Evolutionary conservation across 2,113 vertebrate species (phyloP).

Genomic region (Forbesichthys papilliferus): DNA sequence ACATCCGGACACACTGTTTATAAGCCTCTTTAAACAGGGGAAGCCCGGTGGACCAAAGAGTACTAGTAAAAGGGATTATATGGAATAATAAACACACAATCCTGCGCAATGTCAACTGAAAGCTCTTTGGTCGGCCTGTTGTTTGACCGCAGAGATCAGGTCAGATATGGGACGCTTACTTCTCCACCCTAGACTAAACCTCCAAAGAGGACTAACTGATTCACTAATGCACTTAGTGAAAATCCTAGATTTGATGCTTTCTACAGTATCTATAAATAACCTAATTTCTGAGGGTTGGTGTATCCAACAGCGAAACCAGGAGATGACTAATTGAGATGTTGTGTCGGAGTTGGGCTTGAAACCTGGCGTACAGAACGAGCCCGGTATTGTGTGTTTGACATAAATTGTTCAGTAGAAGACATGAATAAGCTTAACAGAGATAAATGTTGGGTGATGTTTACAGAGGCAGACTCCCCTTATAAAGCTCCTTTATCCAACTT

Average conservation of each 20-base stretch:
- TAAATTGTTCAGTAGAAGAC: constrained; percentile 78
- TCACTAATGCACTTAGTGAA: constrained; percentile 15
- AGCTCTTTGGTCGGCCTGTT: constrained; percentile 24
- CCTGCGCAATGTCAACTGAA: constrained; percentile 31
- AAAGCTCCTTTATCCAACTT: constrained; percentile 82
- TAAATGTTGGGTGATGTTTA: constrained; percentile 84
- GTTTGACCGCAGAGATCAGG: constrained; percentile 30
- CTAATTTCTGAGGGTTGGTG: too few species aligned
- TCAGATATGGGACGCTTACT: constrained; percentile 25
- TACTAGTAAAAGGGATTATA: constrained; percentile 56
- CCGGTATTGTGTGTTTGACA: constrained; percentile 75
- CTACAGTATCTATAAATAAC: neutral
- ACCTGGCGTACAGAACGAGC: constrained; percentile 43
- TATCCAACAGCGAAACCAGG: constrained; percentile 9
- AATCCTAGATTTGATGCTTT: constrained; percentile 13
- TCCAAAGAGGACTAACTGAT: constrained; percentile 22
- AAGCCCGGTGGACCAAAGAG: constrained; percentile 64
- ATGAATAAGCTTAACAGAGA: constrained; percentile 80
- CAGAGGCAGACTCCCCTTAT: constrained; percentile 83
- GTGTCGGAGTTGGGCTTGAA: constrained; percentile 4
- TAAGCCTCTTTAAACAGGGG: constrained; percentile 67
- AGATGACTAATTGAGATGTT: constrained; percentile 11
- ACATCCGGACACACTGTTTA: constrained; percentile 69
- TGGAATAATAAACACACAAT: constrained; percentile 60
- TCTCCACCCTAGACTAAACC: constrained; percentile 16